These are phyloP conservation scores for Pristionchus maxplancki DNA, from an alignment of 2,888 invertebrate genomes.

Conservation along the genomic window DNA sequence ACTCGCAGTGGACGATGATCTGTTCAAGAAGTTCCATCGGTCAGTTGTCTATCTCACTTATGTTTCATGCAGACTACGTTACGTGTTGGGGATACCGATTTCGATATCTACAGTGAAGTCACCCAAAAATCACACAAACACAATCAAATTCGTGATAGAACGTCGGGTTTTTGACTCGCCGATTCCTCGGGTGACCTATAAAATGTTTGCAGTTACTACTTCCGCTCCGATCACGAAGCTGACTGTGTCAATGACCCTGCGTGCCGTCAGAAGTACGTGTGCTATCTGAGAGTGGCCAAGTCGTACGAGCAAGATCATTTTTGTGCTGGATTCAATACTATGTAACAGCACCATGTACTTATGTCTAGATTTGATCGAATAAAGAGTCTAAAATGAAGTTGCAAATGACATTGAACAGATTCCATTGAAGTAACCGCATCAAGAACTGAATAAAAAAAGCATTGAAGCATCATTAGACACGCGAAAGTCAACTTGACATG, in stretches of 20 bases:
- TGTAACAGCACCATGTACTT: neutral
- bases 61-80: neutral
- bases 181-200: no score
- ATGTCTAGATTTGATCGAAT: no score
- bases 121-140: no score
- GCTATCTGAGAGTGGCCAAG: slow-evolving; percentile 38
- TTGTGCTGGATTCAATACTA: neutral
- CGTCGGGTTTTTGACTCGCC: no score
- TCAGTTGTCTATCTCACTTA: slow-evolving; percentile 11
- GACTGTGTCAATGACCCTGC: neutral
- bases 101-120: no score
- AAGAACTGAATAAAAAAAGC: no score
- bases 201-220: slow-evolving; percentile 45
- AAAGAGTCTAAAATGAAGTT: no score
- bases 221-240: neutral
- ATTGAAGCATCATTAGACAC: no score
- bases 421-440: no score
- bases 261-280: slow-evolving; percentile 43
- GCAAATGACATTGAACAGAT: no score
- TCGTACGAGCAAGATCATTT: neutral
- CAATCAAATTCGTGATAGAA: no score
- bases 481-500: neutral
- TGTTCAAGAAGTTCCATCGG: slow-evolving; percentile 66
- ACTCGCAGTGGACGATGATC: slow-evolving; percentile 59
- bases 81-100: no score